phyloP scores from a whole-genome alignment of 2,797 vertebrate genomes.

The Lophotriccus pileatus region DNA sequence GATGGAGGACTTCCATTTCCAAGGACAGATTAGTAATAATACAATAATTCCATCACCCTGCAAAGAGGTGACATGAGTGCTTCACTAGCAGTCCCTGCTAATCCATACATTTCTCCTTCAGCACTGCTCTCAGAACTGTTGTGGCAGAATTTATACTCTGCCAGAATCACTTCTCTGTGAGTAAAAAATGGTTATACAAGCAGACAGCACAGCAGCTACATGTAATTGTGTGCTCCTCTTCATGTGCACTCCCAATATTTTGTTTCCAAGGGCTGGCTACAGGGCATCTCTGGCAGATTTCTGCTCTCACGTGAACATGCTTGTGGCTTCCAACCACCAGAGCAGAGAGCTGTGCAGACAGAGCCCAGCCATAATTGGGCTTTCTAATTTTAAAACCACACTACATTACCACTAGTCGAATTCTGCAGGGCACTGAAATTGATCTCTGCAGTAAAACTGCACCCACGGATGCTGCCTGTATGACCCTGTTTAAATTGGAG shows the following conservation, averaged over 20 bases:
- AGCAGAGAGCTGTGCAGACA: neutral
- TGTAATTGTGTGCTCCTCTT: neutral
- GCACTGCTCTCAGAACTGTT: neutral
- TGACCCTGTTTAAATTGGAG: constrained; percentile 33
- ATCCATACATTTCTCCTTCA: constrained; percentile 46
- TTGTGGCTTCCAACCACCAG: neutral
- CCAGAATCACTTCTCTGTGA: constrained; percentile 1
- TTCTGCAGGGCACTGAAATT: neutral
- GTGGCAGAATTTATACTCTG: constrained; percentile 23
- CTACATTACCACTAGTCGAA: neutral
- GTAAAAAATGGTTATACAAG: constrained; percentile 16
- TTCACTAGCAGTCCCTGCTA: constrained; percentile 32
- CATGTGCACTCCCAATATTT: neutral
- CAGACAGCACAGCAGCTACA: neutral
- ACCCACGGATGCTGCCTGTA: neutral
- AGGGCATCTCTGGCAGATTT: neutral
- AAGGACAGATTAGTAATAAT: constrained; percentile 40
- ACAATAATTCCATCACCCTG: constrained; percentile 10
- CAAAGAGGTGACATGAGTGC: neutral
- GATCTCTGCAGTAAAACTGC: constrained; percentile 9
- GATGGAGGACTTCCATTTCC: constrained; percentile 11
- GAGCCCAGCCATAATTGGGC: neutral
- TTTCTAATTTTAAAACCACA: constrained; percentile 38
- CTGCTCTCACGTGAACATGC: neutral
- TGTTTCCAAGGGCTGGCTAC: neutral